These are phyloP conservation scores for Rhamnusium bicolor DNA, from an alignment of 2,888 invertebrate genomes.

Conservation along the genomic window DNA sequence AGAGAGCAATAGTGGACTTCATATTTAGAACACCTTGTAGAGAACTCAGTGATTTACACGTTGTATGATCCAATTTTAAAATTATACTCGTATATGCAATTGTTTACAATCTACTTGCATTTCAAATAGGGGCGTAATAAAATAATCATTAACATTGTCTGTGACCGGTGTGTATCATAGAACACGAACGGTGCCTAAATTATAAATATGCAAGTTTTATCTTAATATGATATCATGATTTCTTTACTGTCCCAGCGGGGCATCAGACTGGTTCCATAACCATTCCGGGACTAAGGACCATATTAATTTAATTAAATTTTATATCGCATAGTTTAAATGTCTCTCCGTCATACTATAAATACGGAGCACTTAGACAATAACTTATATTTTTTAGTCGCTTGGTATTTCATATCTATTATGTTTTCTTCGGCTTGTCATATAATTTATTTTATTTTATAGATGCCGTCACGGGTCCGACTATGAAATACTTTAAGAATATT, in stretches of 20 bases:
- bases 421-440: constrained; percentile 35
- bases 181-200: constrained; percentile 53
- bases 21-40: no score
- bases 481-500: constrained; percentile 1
- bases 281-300: constrained; percentile 56
- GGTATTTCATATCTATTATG: constrained; percentile 34
- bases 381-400: constrained; percentile 38
- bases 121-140: not conserved
- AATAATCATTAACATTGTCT: not conserved
- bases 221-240: constrained; percentile 61
- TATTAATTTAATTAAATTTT: constrained; percentile 71
- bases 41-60: no score
- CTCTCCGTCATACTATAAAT: constrained; percentile 64
- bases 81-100: no score
- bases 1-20: no score
- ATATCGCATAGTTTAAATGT: constrained; percentile 68
- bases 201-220: constrained; percentile 64
- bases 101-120: not conserved
- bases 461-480: not conserved
- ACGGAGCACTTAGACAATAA: constrained; percentile 58
- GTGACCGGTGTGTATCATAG: not conserved
- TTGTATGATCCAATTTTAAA: not conserved
- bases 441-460: constrained; percentile 32
- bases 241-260: constrained; percentile 62
- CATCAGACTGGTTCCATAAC: constrained; percentile 62